Base-by-base conservation (phyloP, 2,888 invertebrate genomes). In the Callinectes sapidus region DNA sequence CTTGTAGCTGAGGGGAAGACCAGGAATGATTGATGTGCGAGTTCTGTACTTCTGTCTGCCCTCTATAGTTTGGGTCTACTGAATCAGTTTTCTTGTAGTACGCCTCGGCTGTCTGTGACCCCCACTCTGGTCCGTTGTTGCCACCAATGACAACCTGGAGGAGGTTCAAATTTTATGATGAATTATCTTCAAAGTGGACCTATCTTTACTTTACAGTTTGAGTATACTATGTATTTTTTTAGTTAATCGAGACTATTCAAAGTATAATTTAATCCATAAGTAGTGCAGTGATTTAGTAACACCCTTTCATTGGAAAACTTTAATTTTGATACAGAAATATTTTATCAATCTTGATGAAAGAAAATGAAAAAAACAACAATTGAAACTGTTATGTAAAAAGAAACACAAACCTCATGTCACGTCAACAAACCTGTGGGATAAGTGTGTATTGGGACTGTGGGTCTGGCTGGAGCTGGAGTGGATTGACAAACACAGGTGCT, bases 81-180 rank as follows among this genome's bases (percentile, higher is more conserved):
- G 87, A 89, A 85, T 94, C 94, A 48, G 94, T 94, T 89, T 94
- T 94, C 90, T 94, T 94, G 55, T 94, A 93, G 85, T 92, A 93
- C 13, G 94, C 94, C 18, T 92, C 90, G 28, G 71, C 55, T 39
- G 86, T 42, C 61, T 32, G 81, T 81, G 81, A 81, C 3, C 81
- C 81, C 81, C 81, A 81, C 32, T 81, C 35, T 35, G 81, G 81
- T 32, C 81, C 81, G 89, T 42, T 35, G 35, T 54, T 87, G 90
- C 28, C 77, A 66, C 71, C 54, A 42, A 77, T 71, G 39, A 86
- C 91, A 89, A 90, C 91, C 93, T 93, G 89, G n/a, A 66, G 5
- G 28, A 23, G 35, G 66, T 42, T 54, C n/a, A 28, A 81, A 48
- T 28, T 71, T 71, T 71, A 8, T 71, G 1, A 71, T 71, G 48